Base-by-base conservation (phyloP, 2,888 invertebrate genomes). In the Latheticus oryzae region DNA sequence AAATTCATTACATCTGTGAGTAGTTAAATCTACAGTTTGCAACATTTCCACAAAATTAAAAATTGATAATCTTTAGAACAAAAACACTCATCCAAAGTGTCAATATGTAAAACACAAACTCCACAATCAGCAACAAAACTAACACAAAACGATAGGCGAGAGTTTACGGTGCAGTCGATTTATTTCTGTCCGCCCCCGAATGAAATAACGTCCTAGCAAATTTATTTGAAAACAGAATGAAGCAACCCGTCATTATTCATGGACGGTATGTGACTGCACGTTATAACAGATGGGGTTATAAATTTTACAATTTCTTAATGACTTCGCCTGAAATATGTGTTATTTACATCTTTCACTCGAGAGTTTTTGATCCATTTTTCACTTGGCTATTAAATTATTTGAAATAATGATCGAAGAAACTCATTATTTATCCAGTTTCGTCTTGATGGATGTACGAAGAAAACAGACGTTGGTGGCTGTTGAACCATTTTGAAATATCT, bases 221-320 rank as follows among this genome's bases (percentile, higher is more conserved):
- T 71, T 67, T 69, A 68, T 69, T 64, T 62, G 62, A 60, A 66
- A 68, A 68, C 64, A 57, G 62, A 63, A 65, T 63, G 67, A 68
- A 65, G 64, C 62, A 63, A 66, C 64, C 63, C 60, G 64, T 67
- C 67, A 68, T 69, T 68, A 69, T 62, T 69, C 65, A 64, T 54
- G 60, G 63, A 54, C 58, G 47, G 60, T 60, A 61, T 63, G 63
- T 61, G 64, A 65, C 62, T 60, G 53, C 23, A 17, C 53, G 57
- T 40, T 33, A 26, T 53, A 67, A 69, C 66, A 65, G 66, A 53
- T 64, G 67, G 64, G 63, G 61, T 62, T 67, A 68, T 69, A 67
- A 67, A 68, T 68, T 61, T 63, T 40, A 60, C 64, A 61, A 67
- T 67, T 67, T 66, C 64, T 66, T 69, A 69, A 69, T 69, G 69